These are phyloP conservation scores for Peucedramus taeniatus DNA, from an alignment of 2,113 vertebrate genomes.

Conservation along the genomic window DNA sequence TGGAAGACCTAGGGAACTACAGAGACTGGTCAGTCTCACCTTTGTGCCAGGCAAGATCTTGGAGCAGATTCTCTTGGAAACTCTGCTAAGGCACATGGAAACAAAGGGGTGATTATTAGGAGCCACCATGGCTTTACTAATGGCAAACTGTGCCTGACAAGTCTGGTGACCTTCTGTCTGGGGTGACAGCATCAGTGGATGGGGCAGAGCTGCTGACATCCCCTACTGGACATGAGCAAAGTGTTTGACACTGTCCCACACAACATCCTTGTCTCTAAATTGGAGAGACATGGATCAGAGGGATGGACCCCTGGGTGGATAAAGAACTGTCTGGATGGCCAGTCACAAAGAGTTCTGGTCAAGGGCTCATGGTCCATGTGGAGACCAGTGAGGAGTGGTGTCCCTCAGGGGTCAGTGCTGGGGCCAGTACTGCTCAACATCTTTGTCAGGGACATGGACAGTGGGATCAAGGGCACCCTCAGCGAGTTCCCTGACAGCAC, in stretches of 20 bases:
- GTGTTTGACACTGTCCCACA: not conserved
- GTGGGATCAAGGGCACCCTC: not conserved
- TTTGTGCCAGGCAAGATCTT: not conserved
- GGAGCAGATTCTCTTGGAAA: not conserved
- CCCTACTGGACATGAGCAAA: not conserved
- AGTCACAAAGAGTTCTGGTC: not conserved
- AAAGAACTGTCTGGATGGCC: not conserved
- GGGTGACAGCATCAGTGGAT: not conserved
- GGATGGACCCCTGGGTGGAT: not conserved
- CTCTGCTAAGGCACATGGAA: not conserved
- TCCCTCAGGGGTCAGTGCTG: not conserved
- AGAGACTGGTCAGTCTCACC: rapidly evolving
- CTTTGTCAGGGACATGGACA: not conserved
- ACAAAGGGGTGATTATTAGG: not conserved
- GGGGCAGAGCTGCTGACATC: not conserved
- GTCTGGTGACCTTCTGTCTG: not conserved
- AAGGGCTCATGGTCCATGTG: not conserved
- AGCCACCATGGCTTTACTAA: not conserved
- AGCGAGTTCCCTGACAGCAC: not conserved
- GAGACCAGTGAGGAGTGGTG: not conserved
- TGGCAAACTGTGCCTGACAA: not conserved
- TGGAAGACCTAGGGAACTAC: not conserved
- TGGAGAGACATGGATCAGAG: not conserved
- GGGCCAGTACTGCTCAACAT: not conserved
- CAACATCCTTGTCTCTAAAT: not conserved